These are phyloP conservation scores for Alviniconcha marisindica DNA, from an alignment of 1,140 invertebrate genomes.

Conservation along the genomic window DNA sequence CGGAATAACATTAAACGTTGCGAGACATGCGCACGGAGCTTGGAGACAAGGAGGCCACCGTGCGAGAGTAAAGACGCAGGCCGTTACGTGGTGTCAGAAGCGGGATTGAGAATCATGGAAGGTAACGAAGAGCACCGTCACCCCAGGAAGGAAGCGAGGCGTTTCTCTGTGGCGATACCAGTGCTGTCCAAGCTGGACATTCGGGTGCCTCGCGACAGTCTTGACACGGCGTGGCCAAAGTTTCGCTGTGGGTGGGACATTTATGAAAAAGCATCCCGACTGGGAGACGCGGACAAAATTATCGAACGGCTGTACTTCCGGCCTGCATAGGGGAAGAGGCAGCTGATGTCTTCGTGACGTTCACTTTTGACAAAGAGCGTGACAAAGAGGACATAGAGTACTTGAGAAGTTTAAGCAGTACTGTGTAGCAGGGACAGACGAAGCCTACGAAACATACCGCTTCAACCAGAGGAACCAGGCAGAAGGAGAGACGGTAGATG, in stretches of 20 bases:
- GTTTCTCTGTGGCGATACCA: no score
- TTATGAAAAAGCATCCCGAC: neutral
- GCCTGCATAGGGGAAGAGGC: neutral
- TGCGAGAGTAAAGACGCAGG: no score
- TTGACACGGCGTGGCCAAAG: neutral
- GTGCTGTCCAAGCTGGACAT: no score
- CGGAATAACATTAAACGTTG: no score
- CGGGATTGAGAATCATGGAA: no score
- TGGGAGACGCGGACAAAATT: neutral
- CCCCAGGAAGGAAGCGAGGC: no score
- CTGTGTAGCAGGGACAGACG: neutral
- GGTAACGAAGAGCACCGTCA: no score
- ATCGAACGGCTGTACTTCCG: neutral
- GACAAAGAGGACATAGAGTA: neutral
- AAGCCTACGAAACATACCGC: neutral
- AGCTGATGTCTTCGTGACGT: neutral
- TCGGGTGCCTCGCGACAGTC: neutral
- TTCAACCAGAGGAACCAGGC: slow-evolving; percentile 9
- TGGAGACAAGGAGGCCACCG: no score
- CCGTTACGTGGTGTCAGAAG: no score
- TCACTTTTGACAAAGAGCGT: neutral
- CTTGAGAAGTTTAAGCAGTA: neutral
- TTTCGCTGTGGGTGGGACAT: neutral
- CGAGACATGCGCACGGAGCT: no score
- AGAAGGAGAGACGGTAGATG: neutral